Evolutionary conservation across 2,797 vertebrate genomes (phyloP).

Genomic region (Gorsachius magnificus): DNA sequence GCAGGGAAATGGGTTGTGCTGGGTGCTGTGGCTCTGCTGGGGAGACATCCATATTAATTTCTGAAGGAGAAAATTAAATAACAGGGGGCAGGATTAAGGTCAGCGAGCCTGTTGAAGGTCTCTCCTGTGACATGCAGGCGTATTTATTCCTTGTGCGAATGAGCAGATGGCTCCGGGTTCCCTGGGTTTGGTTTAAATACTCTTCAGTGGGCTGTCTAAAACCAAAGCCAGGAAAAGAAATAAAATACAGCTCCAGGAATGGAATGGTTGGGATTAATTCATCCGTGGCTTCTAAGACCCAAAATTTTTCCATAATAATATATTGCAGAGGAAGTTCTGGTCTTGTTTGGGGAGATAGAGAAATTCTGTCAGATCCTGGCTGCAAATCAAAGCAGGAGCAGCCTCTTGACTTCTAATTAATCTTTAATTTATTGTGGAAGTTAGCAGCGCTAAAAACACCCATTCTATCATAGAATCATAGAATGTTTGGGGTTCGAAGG

Average conservation of each 20-base stretch:
- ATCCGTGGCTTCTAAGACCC: background rate
- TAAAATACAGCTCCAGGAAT: accelerated
- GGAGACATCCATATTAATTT: background rate
- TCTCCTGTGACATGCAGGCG: no score
- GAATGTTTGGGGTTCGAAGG: no score
- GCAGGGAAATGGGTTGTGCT: background rate
- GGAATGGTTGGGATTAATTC: background rate
- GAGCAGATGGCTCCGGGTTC: background rate
- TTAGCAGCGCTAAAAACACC: background rate
- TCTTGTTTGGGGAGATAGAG: background rate
- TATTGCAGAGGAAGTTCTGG: background rate
- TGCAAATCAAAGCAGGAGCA: background rate
- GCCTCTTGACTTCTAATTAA: background rate
- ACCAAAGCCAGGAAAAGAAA: background rate
- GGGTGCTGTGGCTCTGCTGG: accelerated
- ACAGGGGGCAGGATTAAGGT: background rate
- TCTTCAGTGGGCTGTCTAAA: background rate
- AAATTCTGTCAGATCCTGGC: background rate
- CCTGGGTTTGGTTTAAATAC: background rate
- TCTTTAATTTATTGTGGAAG: background rate
- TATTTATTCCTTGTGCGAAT: background rate
- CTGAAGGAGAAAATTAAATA: background rate
- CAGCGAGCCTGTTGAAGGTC: background rate
- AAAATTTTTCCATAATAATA: background rate
- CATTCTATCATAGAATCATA: background rate